Evolutionary conservation across 2,797 vertebrate species (phyloP), one percentile per base, ranked within the genome.

Genomic region (Apodemus agrarius): DNA sequence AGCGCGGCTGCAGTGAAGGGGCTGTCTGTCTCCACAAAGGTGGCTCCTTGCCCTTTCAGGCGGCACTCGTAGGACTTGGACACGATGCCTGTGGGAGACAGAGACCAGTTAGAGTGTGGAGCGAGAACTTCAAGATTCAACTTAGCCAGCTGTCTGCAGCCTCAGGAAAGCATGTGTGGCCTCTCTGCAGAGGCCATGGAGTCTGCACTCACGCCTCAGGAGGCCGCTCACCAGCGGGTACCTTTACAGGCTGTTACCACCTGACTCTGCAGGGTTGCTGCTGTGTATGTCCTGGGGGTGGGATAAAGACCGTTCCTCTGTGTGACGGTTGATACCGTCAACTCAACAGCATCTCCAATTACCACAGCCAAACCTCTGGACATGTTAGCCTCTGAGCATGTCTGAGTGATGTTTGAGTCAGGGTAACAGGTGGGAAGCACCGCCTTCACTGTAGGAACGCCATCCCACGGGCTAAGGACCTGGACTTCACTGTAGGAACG

Each of bases 1-100:
- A 99, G 97, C 0, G 98, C 95, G 19, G 98, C 98, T 0, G 98
- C 98, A 0, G 98, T 98, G 69, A 99, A 99, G 6, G 99, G 98
- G 8, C 98, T 95, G 0, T 99, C 99, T 0, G 99, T 98, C 98
- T 99, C 99, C 97, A 99, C 99, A 93, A 99, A 99, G 1, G 99
- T 98, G 46, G 99, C 99, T 16, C 99, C 99, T 96, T 99, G 99
- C 59, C 99, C 99, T 98, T 99, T 99, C 92, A 99, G 98, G 7
- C 99, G 99, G 96, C 99, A 99, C 98, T 99, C 99, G 0, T 99
- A 99, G 26, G 99, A 99, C 98, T 99, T 99, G 97, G 99, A 99
- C 85, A 99, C 99, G 0, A 99, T 99, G 97, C 99, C 99, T 99
- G 96, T 9, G 94, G 98, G 95, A 98, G 69, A 98, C 95, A 97